Evolutionary conservation across 2,113 vertebrate genomes (phyloP).

Genomic region (Anseranas semipalmata): DNA sequence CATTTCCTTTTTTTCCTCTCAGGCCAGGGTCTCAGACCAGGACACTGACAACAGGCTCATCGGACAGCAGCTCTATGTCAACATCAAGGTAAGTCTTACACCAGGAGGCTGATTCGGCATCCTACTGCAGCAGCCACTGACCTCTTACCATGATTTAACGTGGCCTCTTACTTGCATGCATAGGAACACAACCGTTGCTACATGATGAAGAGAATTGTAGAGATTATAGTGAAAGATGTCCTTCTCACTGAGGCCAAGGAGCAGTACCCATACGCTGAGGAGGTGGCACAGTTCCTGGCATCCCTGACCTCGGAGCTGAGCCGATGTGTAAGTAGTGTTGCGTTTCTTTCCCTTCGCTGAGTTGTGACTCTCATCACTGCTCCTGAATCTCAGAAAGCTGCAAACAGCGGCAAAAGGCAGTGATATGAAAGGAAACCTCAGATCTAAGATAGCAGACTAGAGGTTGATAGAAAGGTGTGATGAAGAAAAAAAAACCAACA

Average conservation of each 20-base stretch:
- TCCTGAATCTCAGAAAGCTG: not conserved
- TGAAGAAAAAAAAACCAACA: not conserved
- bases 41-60: conserved; percentile 77
- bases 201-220: conserved; percentile 76
- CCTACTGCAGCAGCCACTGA: not conserved
- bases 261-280: conserved; percentile 32
- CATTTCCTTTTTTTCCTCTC: not conserved
- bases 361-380: not conserved
- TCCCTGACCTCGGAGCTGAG: conserved; percentile 66
- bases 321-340: conserved; percentile 69
- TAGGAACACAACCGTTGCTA: conserved; percentile 78
- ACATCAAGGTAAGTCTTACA: conserved; percentile 62
- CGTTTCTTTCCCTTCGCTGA: not conserved
- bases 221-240: conserved; percentile 72
- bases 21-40: conserved; percentile 66
- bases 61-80: conserved; percentile 55
- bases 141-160: not conserved
- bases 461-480: not conserved
- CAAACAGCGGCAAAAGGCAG: not conserved
- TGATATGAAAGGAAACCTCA: conserved; percentile 48
- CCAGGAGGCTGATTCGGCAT: not conserved
- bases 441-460: conserved; percentile 5
- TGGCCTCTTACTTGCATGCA: not conserved
- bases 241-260: conserved; percentile 36
- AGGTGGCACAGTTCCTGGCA: conserved; percentile 73